These are phyloP conservation scores for Stenchaetothrips biformis DNA, from an alignment of 2,888 invertebrate species.

Conservation along the genomic window DNA sequence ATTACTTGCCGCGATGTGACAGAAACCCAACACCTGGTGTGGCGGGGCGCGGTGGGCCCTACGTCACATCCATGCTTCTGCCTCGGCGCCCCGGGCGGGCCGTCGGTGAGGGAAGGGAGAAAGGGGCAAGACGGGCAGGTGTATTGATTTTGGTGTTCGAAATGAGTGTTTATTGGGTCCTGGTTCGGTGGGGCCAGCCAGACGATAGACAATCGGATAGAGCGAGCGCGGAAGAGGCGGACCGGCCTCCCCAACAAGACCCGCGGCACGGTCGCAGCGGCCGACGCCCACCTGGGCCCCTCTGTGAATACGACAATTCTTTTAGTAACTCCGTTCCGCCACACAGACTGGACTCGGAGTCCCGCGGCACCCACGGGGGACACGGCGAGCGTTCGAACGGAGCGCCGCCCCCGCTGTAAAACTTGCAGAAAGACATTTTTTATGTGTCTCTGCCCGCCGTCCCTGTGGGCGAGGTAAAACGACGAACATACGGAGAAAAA, in stretches of 20 bases:
- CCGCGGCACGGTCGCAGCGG: too few species aligned
- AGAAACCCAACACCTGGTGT: conserved; percentile 6
- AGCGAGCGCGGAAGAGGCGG: too few species aligned
- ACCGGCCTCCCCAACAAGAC: too few species aligned
- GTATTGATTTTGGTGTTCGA: neutral
- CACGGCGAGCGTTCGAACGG: neutral
- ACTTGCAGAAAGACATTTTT: too few species aligned
- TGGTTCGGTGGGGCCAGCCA: too few species aligned
- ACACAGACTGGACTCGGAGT: neutral
- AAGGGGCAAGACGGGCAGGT: neutral
- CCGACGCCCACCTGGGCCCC: too few species aligned
- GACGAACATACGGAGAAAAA: neutral
- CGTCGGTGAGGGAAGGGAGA: neutral
- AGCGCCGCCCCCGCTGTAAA: neutral
- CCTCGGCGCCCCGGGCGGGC: neutral
- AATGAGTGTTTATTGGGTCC: too few species aligned
- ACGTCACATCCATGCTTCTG: neutral
- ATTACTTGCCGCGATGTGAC: conserved; percentile 13
- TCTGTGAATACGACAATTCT: neutral
- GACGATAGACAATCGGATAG: too few species aligned
- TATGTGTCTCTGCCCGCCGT: too few species aligned
- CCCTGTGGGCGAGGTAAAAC: neutral
- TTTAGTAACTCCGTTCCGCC: neutral
- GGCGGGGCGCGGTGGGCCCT: neutral
- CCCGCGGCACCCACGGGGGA: neutral